Conservation (phyloP, 2,888 invertebrate species). For the Epicampocera succincta region DNA sequence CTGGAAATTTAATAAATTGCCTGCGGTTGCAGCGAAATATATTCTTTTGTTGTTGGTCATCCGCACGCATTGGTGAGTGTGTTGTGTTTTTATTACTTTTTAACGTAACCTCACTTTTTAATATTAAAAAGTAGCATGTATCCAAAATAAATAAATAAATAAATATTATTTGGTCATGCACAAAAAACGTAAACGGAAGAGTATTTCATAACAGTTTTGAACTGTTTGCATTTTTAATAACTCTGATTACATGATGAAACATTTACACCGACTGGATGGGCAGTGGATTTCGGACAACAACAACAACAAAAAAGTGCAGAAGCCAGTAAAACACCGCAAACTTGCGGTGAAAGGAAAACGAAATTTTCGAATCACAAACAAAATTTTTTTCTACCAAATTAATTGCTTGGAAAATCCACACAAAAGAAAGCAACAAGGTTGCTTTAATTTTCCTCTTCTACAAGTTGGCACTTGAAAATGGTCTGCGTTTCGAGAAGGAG, state of each 20-base stretch:
- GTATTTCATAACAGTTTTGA: neutral
- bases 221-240: conserved; percentile 5
- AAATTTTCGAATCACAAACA: no score
- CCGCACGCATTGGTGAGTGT: neutral
- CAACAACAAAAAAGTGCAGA: conserved; percentile 1
- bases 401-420: no score
- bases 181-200: conserved; percentile 1
- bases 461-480: no score
- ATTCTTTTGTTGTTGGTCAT: conserved; percentile 4
- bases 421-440: no score
- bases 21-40: conserved; percentile 18
- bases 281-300: conserved; percentile 1
- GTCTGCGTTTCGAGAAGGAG: no score
- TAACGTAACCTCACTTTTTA: conserved; percentile 40
- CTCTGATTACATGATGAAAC: conserved; percentile 11
- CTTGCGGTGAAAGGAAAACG: neutral
- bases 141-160: neutral
- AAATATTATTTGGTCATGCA: neutral
- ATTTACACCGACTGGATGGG: conserved; percentile 11
- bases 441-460: no score
- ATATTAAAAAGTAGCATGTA: conserved; percentile 23
- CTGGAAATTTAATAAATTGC: conserved; percentile 31
- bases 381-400: no score
- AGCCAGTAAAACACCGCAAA: neutral
- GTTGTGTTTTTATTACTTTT: conserved; percentile 36